Conservation (phyloP, 2,797 vertebrate genomes). For the Cyprinodon diabolis region DNA sequence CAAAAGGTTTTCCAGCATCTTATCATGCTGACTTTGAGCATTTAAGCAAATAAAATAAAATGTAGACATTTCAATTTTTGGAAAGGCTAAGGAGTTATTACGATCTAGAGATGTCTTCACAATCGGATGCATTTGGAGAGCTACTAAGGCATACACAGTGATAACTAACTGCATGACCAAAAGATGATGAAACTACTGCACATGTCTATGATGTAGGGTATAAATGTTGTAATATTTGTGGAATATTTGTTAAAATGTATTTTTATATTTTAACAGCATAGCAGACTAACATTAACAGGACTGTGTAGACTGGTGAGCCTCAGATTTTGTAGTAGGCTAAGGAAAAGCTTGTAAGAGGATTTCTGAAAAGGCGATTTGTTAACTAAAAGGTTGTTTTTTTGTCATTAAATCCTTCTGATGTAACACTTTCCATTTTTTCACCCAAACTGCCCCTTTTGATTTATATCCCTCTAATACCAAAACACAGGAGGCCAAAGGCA, state of each 20-base stretch:
- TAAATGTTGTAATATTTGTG: background rate
- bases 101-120: background rate
- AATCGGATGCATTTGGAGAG: background rate
- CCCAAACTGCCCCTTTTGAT: slow-evolving; percentile 37
- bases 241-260: background rate
- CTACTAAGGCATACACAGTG: background rate
- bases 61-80: background rate
- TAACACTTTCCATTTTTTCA: slow-evolving; percentile 64
- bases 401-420: slow-evolving; percentile 70
- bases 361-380: slow-evolving; percentile 66
- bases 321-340: slow-evolving; percentile 2
- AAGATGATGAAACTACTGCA: background rate
- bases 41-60: background rate
- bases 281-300: background rate
- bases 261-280: background rate
- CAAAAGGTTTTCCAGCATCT: background rate
- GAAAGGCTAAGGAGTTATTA: background rate
- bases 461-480: slow-evolving; percentile 15
- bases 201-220: background rate
- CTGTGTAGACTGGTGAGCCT: background rate
- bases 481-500: slow-evolving; percentile 20
- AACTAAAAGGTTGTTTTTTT: slow-evolving; percentile 61
- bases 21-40: too few species aligned
- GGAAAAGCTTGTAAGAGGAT: slow-evolving; percentile 60
- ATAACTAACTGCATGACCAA: background rate